A percentile compares a stretch with the other conserved stretches of the same genome.
Evolutionary conservation across 1,140 invertebrate species (phyloP).

Genomic region (Trachymyrmex septentrionalis): DNA sequence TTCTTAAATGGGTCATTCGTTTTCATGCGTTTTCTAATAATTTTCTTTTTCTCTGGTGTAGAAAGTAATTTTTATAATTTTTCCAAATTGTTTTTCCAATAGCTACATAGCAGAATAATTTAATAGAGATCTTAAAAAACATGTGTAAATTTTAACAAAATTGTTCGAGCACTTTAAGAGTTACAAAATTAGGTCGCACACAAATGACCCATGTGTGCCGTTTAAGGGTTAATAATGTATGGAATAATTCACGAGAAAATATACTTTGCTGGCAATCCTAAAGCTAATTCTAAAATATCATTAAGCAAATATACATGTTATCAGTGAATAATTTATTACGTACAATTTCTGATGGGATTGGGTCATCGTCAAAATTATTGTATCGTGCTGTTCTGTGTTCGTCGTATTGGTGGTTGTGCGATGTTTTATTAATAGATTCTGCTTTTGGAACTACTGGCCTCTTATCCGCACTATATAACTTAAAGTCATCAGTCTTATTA

Average conservation of each 20-base stretch:
- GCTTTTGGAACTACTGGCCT: neutral
- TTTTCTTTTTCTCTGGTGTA: too few relatives aligned
- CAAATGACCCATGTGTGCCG: too few relatives aligned
- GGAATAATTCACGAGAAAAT: neutral
- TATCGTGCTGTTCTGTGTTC: conserved; percentile 45
- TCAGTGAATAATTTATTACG: conserved; percentile 17
- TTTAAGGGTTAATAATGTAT: neutral
- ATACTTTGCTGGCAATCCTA: neutral
- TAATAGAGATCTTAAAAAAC: too few relatives aligned
- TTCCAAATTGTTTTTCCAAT: too few relatives aligned
- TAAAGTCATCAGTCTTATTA: conserved; percentile 72
- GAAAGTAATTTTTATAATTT: too few relatives aligned
- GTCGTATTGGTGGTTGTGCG: conserved; percentile 34
- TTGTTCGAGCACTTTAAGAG: too few relatives aligned
- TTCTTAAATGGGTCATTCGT: too few relatives aligned
- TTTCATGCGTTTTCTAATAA: too few relatives aligned
- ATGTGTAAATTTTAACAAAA: too few relatives aligned
- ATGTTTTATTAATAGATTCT: neutral
- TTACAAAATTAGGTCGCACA: too few relatives aligned
- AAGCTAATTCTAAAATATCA: neutral
- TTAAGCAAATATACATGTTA: neutral
- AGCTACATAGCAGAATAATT: too few relatives aligned
- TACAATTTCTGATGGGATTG: conserved; percentile 77
- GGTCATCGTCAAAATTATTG: conserved; percentile 51
- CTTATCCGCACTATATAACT: conserved; percentile 75